phyloP scores from a whole-genome alignment of 2,797 vertebrate genomes.

The Halcyon leucocephala region DNA sequence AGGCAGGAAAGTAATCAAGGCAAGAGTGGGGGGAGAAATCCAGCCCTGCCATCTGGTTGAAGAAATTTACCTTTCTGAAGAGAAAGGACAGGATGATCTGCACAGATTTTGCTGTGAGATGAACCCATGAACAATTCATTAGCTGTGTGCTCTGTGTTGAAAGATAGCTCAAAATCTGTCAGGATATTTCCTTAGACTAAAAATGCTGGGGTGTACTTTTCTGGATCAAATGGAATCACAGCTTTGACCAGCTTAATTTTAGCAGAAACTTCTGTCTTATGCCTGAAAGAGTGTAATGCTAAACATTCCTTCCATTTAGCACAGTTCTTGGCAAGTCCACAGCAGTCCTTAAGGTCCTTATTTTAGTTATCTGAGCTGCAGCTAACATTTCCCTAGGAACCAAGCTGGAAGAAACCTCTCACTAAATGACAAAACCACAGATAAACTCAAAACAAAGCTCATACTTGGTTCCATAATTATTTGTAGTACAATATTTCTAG shows the following conservation, averaged over 20 bases:
- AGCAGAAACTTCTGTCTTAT: neutral
- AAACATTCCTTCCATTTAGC: neutral
- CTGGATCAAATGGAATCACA: neutral
- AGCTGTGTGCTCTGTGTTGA: neutral
- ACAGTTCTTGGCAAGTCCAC: constrained; percentile 33
- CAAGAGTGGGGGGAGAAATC: neutral
- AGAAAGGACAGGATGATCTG: neutral
- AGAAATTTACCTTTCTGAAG: neutral
- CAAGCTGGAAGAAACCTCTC: neutral
- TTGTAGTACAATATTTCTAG: no score
- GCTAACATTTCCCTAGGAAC: neutral
- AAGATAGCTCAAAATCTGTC: neutral
- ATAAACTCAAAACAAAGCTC: neutral
- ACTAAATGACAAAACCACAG: neutral
- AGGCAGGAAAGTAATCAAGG: neutral
- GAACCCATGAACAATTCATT: neutral
- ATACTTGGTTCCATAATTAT: neutral
- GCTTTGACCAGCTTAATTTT: neutral
- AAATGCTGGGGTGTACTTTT: neutral
- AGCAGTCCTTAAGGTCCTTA: neutral
- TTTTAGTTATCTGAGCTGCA: constrained; percentile 9
- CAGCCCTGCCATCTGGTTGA: neutral
- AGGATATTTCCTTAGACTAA: neutral
- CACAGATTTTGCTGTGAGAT: neutral
- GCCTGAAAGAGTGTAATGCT: neutral